A percentile compares a stretch with the other conserved stretches of the same genome.
These are phyloP conservation scores for Macquaria ambigua DNA, from an alignment of 2,113 vertebrate genomes.

Conservation along the genomic window DNA sequence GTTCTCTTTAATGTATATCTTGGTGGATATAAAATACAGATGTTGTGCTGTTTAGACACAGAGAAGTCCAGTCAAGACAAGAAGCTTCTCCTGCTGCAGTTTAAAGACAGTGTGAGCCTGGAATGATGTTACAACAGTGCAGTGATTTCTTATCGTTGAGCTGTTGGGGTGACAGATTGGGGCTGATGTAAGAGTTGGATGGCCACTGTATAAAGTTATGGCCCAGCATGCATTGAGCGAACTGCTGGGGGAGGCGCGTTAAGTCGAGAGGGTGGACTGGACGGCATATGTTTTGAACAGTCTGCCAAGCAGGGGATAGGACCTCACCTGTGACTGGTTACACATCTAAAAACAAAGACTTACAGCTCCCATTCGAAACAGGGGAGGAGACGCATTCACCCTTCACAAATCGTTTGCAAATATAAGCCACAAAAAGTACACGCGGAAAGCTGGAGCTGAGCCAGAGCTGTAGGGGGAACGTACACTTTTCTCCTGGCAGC, in stretches of 20 bases:
- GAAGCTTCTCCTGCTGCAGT: conserved; percentile 25
- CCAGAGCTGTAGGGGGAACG: conserved; percentile 42
- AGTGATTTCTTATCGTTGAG: conserved; percentile 56
- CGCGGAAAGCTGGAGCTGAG: conserved; percentile 45
- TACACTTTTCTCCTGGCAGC: conserved; percentile 44
- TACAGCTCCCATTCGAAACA: conserved; percentile 47
- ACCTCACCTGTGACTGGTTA: conserved; percentile 82
- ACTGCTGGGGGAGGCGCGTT: not conserved
- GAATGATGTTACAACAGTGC: conserved; percentile 37
- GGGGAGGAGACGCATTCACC: conserved; percentile 50
- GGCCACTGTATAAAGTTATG: conserved; percentile 43
- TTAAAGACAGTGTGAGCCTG: conserved; percentile 26
- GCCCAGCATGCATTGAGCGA: conserved; percentile 58
- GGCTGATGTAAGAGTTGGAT: conserved; percentile 35
- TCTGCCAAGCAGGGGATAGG: conserved; percentile 51
- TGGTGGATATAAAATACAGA: conserved; percentile 68
- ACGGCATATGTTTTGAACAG: conserved; percentile 68
- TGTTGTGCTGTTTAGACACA: conserved; percentile 57
- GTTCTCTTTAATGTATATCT: conserved; percentile 6
- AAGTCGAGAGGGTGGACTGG: conserved; percentile 50
- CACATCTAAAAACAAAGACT: conserved; percentile 68
- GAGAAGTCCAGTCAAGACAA: conserved; percentile 36
- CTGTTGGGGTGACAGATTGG: conserved; percentile 37
- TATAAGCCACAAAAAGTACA: conserved; percentile 41
- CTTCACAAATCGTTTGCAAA: conserved; percentile 67